phyloP scores from a whole-genome alignment of 2,888 invertebrate genomes.

The Cyclophora punctaria region DNA sequence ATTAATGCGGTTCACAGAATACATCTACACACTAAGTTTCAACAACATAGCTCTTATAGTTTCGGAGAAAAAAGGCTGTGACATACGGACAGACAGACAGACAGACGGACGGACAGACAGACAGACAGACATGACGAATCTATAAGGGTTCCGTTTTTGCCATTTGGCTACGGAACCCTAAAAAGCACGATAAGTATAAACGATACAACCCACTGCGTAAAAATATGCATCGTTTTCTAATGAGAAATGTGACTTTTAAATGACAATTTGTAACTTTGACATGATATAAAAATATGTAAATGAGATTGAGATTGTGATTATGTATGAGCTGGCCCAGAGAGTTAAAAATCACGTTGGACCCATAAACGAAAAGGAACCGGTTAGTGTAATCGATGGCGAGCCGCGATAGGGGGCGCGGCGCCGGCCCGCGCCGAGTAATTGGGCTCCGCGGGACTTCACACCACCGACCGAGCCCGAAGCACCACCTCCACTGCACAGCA shows the following conservation, averaged over 20 bases:
- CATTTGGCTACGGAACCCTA: no score
- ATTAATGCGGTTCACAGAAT: no score
- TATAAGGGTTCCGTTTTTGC: no score
- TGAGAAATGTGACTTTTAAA: conserved; percentile 12
- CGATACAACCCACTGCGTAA: conserved; percentile 5
- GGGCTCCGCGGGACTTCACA: conserved; percentile 73
- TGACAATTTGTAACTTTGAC: conserved; percentile 20
- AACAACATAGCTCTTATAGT: no score
- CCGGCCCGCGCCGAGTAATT: conserved; percentile 65
- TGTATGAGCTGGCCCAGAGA: conserved; percentile 19
- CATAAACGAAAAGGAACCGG: conserved; percentile 68
- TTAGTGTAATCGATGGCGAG: conserved; percentile 67
- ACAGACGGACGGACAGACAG: no score
- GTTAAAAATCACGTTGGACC: conserved; percentile 22
- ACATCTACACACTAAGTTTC: no score
- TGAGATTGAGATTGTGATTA: conserved; percentile 31
- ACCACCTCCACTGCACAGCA: no score
- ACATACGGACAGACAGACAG: no score
- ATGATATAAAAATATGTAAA: conserved; percentile 19
- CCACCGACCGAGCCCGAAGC: conserved; percentile 28
- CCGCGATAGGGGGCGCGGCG: conserved; percentile 68
- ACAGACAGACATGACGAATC: no score
- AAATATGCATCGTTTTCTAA: conserved; percentile 3
- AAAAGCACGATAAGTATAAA: conserved; percentile 1
- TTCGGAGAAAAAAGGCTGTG: no score